Base-by-base conservation (phyloP, 2,888 invertebrate species). In the Notodonta dromedarius region DNA sequence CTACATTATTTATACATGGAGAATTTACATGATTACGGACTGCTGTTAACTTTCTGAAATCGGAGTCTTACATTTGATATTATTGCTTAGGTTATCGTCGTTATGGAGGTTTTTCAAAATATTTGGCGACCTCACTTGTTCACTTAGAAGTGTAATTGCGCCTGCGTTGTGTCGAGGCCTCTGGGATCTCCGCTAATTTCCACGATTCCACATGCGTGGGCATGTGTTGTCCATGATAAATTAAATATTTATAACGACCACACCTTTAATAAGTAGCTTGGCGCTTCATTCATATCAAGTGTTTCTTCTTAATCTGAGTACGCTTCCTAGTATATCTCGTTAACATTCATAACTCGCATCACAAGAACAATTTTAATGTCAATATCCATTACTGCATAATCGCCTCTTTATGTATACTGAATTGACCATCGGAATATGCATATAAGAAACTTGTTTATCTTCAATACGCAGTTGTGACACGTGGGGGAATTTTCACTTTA, bases 341-440 rank as follows among this genome's bases (percentile, higher is more conserved):
- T 54, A 54, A 54, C 32, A 52, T 54, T 13, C 54, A 54, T 14
- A 5, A 39, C 14, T 39, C n/a, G 12, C 35, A 32, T 39, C 39
- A 54, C 39, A 39, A 54, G 5, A 39, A 54, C 6, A 39, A 54
- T n/a, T 54, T 54, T 54, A 39, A 13, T 52, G 13, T 55, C 58
- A 55, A 50, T 32, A 24, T 63, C 58, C 61, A 39, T 54, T 56
- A 60, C 60, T 64, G 55, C 39, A 46, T 70, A 60, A 60, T 46
- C 59, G 57, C 67, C 60, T 58, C 14, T 44, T 14, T 65, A 32
- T 53, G 59, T 62, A 56, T 60, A 67, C 61, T 67, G 62, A 24
- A 70, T 65, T 65, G 59, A 61, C 59, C 58, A 70, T 67, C 71
- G 61, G 58, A 62, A 60, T 63, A 71, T 67, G 59, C 58, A 57